These are phyloP conservation scores for Diorhabda carinulata DNA, from an alignment of 1,140 invertebrate species.

Conservation along the genomic window DNA sequence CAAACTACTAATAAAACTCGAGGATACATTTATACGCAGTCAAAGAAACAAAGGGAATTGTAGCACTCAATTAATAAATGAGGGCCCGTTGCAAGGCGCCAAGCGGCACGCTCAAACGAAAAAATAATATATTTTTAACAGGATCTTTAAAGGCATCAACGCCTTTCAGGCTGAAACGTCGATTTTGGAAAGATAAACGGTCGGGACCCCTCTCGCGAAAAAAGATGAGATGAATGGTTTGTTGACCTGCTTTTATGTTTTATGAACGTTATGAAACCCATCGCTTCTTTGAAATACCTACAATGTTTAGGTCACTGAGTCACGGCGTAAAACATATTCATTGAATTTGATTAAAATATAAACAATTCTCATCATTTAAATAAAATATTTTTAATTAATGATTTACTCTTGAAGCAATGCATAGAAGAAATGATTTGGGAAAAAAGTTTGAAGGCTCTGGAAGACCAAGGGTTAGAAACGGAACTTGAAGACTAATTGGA, in stretches of 20 bases:
- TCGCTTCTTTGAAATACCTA: too few species aligned
- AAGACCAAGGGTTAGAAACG: too few species aligned
- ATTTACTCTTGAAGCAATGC: too few species aligned
- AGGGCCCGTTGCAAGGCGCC: slow-evolving; percentile 17
- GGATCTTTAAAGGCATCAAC: slow-evolving; percentile 44
- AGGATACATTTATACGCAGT: background rate
- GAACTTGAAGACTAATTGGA: too few species aligned
- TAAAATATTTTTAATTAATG: too few species aligned
- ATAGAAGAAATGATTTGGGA: too few species aligned
- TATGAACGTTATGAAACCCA: background rate
- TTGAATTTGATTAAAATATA: too few species aligned
- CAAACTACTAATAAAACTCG: background rate
- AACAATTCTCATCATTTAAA: too few species aligned
- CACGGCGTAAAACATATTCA: too few species aligned
- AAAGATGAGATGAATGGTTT: slow-evolving; percentile 16
- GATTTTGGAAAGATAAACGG: slow-evolving; percentile 18
- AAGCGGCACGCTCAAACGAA: slow-evolving; percentile 37
- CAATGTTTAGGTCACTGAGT: too few species aligned
- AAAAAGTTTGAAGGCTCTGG: too few species aligned
- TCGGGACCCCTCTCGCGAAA: slow-evolving; percentile 4
- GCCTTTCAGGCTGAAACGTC: slow-evolving; percentile 31
- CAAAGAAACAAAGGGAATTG: slow-evolving; percentile 10
- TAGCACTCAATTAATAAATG: slow-evolving; percentile 38
- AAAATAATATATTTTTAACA: slow-evolving; percentile 45
- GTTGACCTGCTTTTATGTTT: slow-evolving; percentile 15